These are phyloP conservation scores for Epinotia demarniana DNA, from an alignment of 2,888 invertebrate species.

Conservation along the genomic window DNA sequence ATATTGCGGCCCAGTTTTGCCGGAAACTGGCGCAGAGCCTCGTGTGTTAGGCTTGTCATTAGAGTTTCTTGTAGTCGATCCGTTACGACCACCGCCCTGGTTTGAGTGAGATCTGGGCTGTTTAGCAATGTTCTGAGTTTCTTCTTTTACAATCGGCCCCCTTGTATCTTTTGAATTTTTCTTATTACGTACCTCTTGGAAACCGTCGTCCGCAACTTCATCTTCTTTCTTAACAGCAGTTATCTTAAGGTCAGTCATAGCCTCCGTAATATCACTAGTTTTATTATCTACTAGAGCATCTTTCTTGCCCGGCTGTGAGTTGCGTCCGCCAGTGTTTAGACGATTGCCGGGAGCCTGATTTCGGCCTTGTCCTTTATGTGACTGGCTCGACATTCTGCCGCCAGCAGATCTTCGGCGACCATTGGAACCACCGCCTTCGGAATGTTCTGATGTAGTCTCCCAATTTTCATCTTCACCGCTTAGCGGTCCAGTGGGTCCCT, in stretches of 20 bases:
- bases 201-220: slow-evolving; percentile 87
- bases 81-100: slow-evolving; percentile 77
- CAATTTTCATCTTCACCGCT: slow-evolving; percentile 87
- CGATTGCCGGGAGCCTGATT: slow-evolving; percentile 70
- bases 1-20: slow-evolving; percentile 71
- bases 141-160: slow-evolving; percentile 68
- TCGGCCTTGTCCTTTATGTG: slow-evolving; percentile 69
- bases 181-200: slow-evolving; percentile 93
- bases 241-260: slow-evolving; percentile 74
- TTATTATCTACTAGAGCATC: slow-evolving; percentile 66
- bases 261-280: slow-evolving; percentile 72
- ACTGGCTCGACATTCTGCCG: slow-evolving; percentile 62
- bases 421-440: slow-evolving; percentile 82
- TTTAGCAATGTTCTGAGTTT: slow-evolving; percentile 64
- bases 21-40: slow-evolving; percentile 66
- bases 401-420: slow-evolving; percentile 67
- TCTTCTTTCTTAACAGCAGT: slow-evolving; percentile 74
- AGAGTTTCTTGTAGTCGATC: slow-evolving; percentile 73
- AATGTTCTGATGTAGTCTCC: slow-evolving; percentile 94
- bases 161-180: slow-evolving; percentile 88
- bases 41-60: slow-evolving; percentile 73
- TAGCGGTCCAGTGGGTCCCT: slow-evolving; percentile 67
- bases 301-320: slow-evolving; percentile 66
- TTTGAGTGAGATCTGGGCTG: slow-evolving; percentile 79
- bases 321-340: slow-evolving; percentile 65